A percentile compares a stretch with the other conserved stretches of the same genome.
These are phyloP conservation scores for Uloborus diversus DNA, from an alignment of 1,140 invertebrate species.

Conservation along the genomic window DNA sequence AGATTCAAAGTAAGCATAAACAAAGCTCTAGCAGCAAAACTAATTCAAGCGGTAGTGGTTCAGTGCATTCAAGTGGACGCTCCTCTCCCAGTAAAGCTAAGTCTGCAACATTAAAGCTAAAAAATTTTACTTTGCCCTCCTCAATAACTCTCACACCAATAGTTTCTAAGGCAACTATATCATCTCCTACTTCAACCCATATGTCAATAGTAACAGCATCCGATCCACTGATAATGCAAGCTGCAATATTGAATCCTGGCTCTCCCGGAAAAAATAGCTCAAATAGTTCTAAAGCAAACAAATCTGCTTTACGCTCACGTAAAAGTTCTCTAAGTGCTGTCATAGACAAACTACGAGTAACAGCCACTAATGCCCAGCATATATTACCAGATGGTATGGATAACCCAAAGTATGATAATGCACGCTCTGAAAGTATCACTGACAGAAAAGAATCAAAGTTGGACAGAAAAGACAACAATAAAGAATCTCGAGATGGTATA, in stretches of 20 bases:
- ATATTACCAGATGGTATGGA: slow-evolving; percentile 29
- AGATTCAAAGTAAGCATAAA: slow-evolving; percentile 52
- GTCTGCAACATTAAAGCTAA: slow-evolving; percentile 55
- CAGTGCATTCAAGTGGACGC: slow-evolving; percentile 49
- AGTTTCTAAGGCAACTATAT: slow-evolving; percentile 5
- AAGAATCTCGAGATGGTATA: slow-evolving; percentile 32
- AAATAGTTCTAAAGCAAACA: slow-evolving; percentile 49
- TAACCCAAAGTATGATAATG: slow-evolving; percentile 36
- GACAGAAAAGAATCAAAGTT: slow-evolving; percentile 52
- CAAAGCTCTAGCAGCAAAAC: slow-evolving; percentile 45
- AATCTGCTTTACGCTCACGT: slow-evolving; percentile 66
- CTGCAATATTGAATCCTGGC: slow-evolving; percentile 18
- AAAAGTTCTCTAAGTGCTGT: slow-evolving; percentile 85
- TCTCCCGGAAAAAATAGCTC: slow-evolving; percentile 33
- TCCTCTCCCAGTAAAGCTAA: slow-evolving; percentile 57
- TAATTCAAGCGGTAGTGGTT: slow-evolving; percentile 21
- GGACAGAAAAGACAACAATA: slow-evolving; percentile 50
- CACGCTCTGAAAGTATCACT: slow-evolving; percentile 4
- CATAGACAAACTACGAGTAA: slow-evolving; percentile 77
- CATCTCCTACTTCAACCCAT: slow-evolving; percentile 5
- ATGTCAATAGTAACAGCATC: slow-evolving; percentile 19
- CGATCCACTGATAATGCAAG: slow-evolving; percentile 18
- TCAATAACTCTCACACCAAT: slow-evolving; percentile 29
- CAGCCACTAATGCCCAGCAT: slow-evolving; percentile 52
- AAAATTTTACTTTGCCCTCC: slow-evolving; percentile 52